Evolutionary conservation across 2,113 vertebrate genomes (phyloP).

Genomic region (Phaethornis superciliosus): DNA sequence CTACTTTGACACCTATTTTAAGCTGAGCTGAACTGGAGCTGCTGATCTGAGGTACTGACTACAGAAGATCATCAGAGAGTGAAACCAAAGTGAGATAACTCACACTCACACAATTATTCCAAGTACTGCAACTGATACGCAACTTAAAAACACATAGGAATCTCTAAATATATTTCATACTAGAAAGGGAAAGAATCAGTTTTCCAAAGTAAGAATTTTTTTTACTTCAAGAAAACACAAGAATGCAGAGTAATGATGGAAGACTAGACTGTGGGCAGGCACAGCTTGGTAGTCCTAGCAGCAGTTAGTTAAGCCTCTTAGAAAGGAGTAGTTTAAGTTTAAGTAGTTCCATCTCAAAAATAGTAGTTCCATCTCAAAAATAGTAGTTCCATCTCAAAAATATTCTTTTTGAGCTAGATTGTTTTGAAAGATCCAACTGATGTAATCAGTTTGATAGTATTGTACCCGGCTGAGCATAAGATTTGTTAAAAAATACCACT

Average conservation of each 20-base stretch:
- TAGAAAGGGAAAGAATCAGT: neutral
- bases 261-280: neutral
- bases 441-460: neutral
- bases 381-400: neutral
- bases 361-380: neutral
- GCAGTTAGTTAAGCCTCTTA: neutral
- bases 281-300: neutral
- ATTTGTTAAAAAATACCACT: neutral
- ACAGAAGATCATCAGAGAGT: neutral
- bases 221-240: neutral
- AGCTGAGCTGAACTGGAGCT: neutral
- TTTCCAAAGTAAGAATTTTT: neutral
- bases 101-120: neutral
- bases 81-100: neutral
- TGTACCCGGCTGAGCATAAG: neutral
- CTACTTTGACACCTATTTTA: constrained; percentile 13
- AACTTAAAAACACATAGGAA: neutral
- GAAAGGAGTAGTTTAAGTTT: neutral
- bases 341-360: neutral
- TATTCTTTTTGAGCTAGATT: neutral
- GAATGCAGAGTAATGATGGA: neutral
- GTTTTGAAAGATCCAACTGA: neutral
- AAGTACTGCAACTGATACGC: neutral
- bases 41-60: neutral
- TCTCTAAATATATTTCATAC: neutral